Evolutionary conservation across 2,888 invertebrate species (phyloP), one percentile per base, ranked within the genome.

Genomic region (Vanessa cardui): DNA sequence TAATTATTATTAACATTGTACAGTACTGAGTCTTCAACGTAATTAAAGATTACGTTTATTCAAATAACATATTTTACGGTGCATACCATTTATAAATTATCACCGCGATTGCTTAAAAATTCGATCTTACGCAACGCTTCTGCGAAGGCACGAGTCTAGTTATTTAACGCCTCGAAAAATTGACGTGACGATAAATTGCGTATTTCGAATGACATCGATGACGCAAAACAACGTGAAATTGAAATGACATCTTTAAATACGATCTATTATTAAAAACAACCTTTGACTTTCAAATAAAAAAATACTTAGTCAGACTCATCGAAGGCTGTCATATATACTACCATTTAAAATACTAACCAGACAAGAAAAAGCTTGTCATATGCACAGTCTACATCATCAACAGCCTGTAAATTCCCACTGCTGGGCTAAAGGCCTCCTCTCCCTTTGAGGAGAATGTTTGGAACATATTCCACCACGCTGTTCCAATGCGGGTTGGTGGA

Each of bases 141-240:
- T 26, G 54, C 50, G 45, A 31, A 56, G 46, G 20, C 49, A 60
- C 59, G 45, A 59, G 33, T 62, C 18, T 44, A 60, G 64, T 66
- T 63, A 66, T 66, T 65, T 54, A 66, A 69, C 49, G 33, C 46
- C 58, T 18, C 63, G 54, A 69, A 69, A 59, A 59, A 18, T 66
- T 52, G 54, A 60, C 60, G 47, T 66, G 60, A 63, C 60, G 62
- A 58, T 45, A 60, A 54, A 62, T 69, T 63, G 66, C 69, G 66
- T 63, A 59, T 54, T 46, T 46, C 18, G 59, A 62, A 65, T 58
- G 31, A 44, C 58, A 62, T 62, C 47, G 52, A 54, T 66, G 59
- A 39, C 39, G 52, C 52, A 49, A 44, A 68, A 65, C 39, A 46
- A 46, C 58, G 45, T 65, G 52, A 62, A 26, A 69, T 62, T 66